Evolutionary conservation across 2,888 invertebrate genomes (phyloP).

Genomic region (Timema cristinae): DNA sequence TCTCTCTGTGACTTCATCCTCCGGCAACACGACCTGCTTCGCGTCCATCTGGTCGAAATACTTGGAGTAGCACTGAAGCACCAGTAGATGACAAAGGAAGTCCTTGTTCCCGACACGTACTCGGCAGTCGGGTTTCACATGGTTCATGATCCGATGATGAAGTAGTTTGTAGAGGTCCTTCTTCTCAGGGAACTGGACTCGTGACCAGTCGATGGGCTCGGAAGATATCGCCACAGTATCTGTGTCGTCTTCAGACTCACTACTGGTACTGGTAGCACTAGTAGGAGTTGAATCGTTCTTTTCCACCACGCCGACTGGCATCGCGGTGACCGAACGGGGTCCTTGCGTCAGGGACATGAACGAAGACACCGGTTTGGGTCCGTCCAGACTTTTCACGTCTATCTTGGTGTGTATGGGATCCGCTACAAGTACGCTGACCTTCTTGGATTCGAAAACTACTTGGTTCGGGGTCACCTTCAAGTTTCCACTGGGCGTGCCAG

Average conservation of each 20-base stretch:
- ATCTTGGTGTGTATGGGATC: constrained; percentile 63
- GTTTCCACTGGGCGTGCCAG: constrained; percentile 64
- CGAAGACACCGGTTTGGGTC: not conserved
- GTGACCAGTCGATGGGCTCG: constrained; percentile 59
- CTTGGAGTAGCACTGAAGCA: constrained; percentile 64
- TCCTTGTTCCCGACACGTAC: constrained; percentile 61
- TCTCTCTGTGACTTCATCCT: constrained; percentile 45
- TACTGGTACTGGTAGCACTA: too few species aligned
- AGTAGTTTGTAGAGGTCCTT: constrained; percentile 63
- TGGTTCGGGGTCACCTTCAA: constrained; percentile 65
- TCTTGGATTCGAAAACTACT: constrained; percentile 66
- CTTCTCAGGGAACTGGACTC: constrained; percentile 60
- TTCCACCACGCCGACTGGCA: too few species aligned
- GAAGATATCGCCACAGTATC: too few species aligned
- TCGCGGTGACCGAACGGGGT: too few species aligned
- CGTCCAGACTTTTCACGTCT: constrained; percentile 45
- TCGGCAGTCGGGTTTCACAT: constrained; percentile 65
- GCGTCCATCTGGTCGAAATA: constrained; percentile 53
- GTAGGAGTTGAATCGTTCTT: too few species aligned
- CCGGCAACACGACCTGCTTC: constrained; percentile 20
- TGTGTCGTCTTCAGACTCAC: too few species aligned
- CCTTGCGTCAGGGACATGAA: too few species aligned
- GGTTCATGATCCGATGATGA: constrained; percentile 60
- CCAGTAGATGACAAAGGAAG: constrained; percentile 64
- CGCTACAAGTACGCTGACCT: constrained; percentile 63